Percentiles rank a stretch among this genome's conserved stretches.
Conservation (phyloP, 2,888 invertebrate genomes). For the Thymelicus sylvestris region DNA sequence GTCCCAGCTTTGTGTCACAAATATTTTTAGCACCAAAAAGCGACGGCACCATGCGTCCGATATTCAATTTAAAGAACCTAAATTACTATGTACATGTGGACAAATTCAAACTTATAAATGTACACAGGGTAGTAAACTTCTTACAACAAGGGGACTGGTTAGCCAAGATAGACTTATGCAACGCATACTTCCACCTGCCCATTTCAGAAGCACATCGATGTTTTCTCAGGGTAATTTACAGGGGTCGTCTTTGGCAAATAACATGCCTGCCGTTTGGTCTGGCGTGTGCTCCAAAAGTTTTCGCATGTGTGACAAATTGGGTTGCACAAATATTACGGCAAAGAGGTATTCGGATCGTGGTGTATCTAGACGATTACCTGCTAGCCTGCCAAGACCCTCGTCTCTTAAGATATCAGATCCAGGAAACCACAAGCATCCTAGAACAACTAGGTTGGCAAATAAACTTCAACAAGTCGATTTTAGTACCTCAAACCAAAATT, state of each 20-base stretch:
- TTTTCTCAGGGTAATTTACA: too few relatives aligned
- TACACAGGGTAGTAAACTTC: too few relatives aligned
- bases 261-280: slow-evolving; percentile 44
- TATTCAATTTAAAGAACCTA: slow-evolving; percentile 18
- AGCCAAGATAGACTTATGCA: too few relatives aligned
- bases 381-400: slow-evolving; percentile 36
- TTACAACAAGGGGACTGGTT: too few relatives aligned
- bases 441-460: slow-evolving; percentile 38
- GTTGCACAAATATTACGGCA: slow-evolving; percentile 41
- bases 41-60: slow-evolving; percentile 19
- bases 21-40: slow-evolving; percentile 17
- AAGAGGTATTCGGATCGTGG: slow-evolving; percentile 41
- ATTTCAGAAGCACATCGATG: too few relatives aligned
- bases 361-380: slow-evolving; percentile 45
- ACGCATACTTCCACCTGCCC: too few relatives aligned
- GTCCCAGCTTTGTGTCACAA: slow-evolving; percentile 17
- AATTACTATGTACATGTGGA: slow-evolving; percentile 6
- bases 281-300: slow-evolving; percentile 40
- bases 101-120: neutral
- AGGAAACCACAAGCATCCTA: neutral
- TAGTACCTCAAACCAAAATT: too few relatives aligned
- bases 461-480: slow-evolving; percentile 27
- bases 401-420: neutral
- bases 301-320: slow-evolving; percentile 46
- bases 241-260: slow-evolving; percentile 28